Base-by-base conservation (phyloP, 1,140 invertebrate species). In the Helicoverpa zea region DNA sequence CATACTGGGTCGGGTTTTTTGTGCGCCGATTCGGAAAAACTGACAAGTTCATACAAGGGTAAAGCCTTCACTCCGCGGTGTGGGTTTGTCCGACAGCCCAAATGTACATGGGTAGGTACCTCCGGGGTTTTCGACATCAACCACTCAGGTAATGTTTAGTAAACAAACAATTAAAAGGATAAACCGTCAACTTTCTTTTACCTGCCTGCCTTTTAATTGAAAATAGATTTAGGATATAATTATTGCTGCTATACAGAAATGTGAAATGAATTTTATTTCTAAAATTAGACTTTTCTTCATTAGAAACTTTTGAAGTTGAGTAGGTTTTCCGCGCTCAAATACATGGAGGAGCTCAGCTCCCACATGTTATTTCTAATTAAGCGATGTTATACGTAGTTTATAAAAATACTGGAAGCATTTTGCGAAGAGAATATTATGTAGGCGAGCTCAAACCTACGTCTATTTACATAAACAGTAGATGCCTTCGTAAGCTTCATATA, bases 1-100 rank as follows among this genome's bases (percentile, higher is more conserved):
- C 61, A 64, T 64, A 64, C 35, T 64, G 18, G 18, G 13, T 30
- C 30, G 61, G 61, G 59, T 63, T 64, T 64, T 64, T 64, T 43
- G 12, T n/a, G 30, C 30, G 10, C 10, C 58, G 11, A 29, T 59
- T 59, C 23, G 58, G 10, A 58, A 58, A 58, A 29, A 59, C 18
- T 29, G 58, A n/a, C 23, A 12, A 23, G 58, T 59, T 12, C 18
- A 59, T 10, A 23, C 18, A 59, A 59, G 58, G 58, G 18, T 58
- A 43, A 43, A 43, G 16, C 18, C 54, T 58, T 18, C 54, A 58
- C n/a, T 3, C 10, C 18, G 58, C 18, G 18, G 18, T 12, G 18
- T 59, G 18, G 58, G 58, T 59, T 59, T 59, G 18, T 23, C 58
- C 54, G 54, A 16, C 18, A 23, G 18, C 58, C 18, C 18, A 59